phyloP scores from a whole-genome alignment of 2,113 vertebrate species.

The Heterotilapia buettikoferi region DNA sequence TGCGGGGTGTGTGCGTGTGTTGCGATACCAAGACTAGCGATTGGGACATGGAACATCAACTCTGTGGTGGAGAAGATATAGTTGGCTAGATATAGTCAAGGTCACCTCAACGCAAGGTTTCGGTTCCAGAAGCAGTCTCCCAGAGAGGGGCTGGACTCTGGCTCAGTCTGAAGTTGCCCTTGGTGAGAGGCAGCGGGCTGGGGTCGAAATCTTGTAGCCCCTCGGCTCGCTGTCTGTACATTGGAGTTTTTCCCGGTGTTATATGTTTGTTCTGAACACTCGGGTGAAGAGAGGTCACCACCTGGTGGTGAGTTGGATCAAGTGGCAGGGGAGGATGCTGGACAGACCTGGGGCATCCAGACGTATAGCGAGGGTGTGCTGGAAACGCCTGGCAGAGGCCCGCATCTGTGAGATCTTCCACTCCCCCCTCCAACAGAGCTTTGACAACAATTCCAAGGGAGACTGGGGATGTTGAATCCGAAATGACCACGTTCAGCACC shows the following conservation, averaged over 20 bases:
- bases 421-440: accelerated
- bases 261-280: background rate
- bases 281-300: background rate
- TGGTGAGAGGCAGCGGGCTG: background rate
- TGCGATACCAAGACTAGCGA: background rate
- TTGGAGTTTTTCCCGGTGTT: background rate
- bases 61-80: background rate
- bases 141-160: background rate
- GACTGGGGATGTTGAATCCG: background rate
- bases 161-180: background rate
- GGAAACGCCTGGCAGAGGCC: background rate
- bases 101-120: background rate
- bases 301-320: background rate
- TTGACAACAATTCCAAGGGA: background rate
- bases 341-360: background rate
- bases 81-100: background rate
- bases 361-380: background rate
- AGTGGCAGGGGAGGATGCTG: background rate
- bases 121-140: background rate
- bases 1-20: accelerated
- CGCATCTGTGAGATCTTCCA: background rate
- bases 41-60: background rate
- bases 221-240: background rate
- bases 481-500: accelerated
- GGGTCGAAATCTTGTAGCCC: background rate